Evolutionary conservation across 1,140 invertebrate species (phyloP).

Genomic region (Riptortus pedestris): DNA sequence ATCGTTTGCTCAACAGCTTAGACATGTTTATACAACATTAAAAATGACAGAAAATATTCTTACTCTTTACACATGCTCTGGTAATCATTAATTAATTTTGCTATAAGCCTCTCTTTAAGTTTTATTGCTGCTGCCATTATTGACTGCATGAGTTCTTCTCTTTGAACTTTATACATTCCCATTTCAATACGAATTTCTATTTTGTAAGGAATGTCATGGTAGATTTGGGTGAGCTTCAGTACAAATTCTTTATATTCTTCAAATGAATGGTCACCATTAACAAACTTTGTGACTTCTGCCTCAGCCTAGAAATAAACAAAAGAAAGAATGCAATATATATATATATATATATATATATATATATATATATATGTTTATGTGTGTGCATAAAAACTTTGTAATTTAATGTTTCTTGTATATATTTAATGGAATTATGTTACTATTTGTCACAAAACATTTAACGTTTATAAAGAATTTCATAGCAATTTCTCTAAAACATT

Average conservation of each 20-base stretch:
- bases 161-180: conserved; percentile 77
- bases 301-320: conserved; percentile 38
- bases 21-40: too few relatives aligned
- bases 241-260: conserved; percentile 55
- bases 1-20: too few relatives aligned
- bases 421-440: too few relatives aligned
- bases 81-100: conserved; percentile 66
- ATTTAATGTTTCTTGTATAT: not conserved
- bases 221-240: conserved; percentile 51
- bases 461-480: too few relatives aligned
- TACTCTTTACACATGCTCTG: conserved; percentile 65
- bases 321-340: too few relatives aligned
- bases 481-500: too few relatives aligned
- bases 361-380: not conserved
- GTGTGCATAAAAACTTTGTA: not conserved
- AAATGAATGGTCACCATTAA: conserved; percentile 52
- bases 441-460: too few relatives aligned
- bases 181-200: conserved; percentile 57
- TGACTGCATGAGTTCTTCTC: conserved; percentile 63
- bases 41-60: too few relatives aligned
- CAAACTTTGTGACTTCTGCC: conserved; percentile 53
- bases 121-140: conserved; percentile 56
- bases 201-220: conserved; percentile 50
- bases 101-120: conserved; percentile 58
- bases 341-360: too few relatives aligned